Evolutionary conservation across 2,888 invertebrate species (phyloP), one percentile per base, ranked within the genome.

Genomic region (Silvanus unidentatus): DNA sequence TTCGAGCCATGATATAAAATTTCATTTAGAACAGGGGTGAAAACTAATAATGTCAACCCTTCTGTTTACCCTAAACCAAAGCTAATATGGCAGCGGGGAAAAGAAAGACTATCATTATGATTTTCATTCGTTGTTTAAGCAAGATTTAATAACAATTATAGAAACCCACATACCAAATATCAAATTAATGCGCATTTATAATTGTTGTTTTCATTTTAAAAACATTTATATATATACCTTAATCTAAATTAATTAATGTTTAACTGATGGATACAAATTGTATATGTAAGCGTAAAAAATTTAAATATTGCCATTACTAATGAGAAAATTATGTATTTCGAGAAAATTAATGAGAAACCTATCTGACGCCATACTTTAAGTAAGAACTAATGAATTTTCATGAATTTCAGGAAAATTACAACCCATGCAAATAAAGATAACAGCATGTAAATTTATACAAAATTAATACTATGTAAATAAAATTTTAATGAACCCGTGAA

Each of bases 391-490:
- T 62, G 62, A 60, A 63, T 62, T 63, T 62, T 60, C 61, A 61
- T 61, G 59, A 57, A 57, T 48, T 49, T 54, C 53, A 47, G 49
- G 54, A 53, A 60, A 59, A 57, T 52, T 53, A 54, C 49, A 54
- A 54, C 56, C 45, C 47, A 55, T 59, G 62, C 59, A 62, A 63
- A 63, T 60, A 57, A 48, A 48, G 53, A 50, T 57, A 58, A 59
- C 55, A 54, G 49, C 52, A 63, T 62, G 62, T 48, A 62, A 62
- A 63, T 63, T 59, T 63, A 63, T 62, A 60, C 62, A 50, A 57
- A 63, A 62, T 63, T 62, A 60, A 60, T 62, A 60, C 60, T 57
- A 60, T 58, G 56, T 57, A 62, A 62, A 62, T 61, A 54, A 43
- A 50, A 48, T 56, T 54, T 54, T 53, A 50, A 51, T 50, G 51